Percentiles rank a stretch among this genome's conserved stretches.
These are phyloP conservation scores for Tauraco erythrolophus DNA, from an alignment of 2,113 vertebrate genomes.

Conservation along the genomic window DNA sequence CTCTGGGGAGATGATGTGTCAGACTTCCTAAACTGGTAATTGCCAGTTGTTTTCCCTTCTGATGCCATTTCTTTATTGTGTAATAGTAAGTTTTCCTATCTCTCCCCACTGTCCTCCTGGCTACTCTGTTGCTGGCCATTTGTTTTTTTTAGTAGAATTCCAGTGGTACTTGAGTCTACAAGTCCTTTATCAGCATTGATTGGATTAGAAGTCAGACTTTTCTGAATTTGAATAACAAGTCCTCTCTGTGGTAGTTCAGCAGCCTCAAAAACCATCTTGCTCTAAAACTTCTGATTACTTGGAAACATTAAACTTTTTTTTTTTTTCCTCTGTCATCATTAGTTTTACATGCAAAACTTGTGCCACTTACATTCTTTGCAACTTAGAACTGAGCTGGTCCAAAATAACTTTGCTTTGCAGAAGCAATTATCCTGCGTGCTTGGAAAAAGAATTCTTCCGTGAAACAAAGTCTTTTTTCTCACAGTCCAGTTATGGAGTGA, in stretches of 20 bases:
- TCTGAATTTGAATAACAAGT: neutral
- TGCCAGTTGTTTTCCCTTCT: neutral
- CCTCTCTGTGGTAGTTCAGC: neutral
- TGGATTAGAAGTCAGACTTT: constrained; percentile 34
- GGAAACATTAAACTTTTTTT: neutral
- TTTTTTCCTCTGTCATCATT: neutral
- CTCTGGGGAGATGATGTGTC: neutral
- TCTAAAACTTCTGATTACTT: neutral
- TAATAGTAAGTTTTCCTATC: neutral
- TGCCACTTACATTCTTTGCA: neutral
- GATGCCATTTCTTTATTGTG: neutral
- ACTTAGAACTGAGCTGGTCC: neutral
- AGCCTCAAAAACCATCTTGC: neutral
- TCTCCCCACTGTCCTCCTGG: neutral
- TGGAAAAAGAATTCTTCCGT: constrained; percentile 3
- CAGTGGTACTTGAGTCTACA: neutral
- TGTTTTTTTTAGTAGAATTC: neutral
- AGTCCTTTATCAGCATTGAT: neutral
- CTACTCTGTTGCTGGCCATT: neutral
- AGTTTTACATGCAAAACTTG: neutral
- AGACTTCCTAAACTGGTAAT: neutral
- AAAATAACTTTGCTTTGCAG: neutral
- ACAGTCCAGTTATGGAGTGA: neutral
- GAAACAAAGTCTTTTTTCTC: neutral
- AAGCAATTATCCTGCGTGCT: neutral